Evolutionary conservation across 92 coral and sea anemone genomes (phyloP).

Genomic region (Zoanthus gigantus): DNA sequence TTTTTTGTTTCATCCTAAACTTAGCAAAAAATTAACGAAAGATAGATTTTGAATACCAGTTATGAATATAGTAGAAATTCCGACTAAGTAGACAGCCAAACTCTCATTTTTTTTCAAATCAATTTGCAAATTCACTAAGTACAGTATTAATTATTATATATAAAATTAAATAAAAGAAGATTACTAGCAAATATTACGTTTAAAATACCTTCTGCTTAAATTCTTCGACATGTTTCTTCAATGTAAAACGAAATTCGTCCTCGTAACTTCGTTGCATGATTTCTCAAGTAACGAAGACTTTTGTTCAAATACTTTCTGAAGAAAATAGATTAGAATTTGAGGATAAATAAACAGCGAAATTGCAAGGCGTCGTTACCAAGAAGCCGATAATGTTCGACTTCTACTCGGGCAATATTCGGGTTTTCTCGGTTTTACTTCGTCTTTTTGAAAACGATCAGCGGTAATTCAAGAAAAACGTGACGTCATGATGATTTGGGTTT

Average conservation of each 20-base stretch:
- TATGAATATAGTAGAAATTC: too few relatives aligned
- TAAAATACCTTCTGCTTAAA: conserved; percentile 83
- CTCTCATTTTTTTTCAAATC: background rate
- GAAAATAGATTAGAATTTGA: background rate
- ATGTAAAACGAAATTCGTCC: conserved; percentile 78
- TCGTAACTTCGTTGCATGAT: conserved; percentile 82
- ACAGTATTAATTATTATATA: background rate
- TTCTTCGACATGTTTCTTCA: conserved; percentile 82
- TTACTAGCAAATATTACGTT: background rate
- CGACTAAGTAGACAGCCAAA: background rate
- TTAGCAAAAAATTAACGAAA: too few relatives aligned
- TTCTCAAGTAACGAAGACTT: background rate
- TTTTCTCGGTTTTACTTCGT: background rate
- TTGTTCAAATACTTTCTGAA: background rate
- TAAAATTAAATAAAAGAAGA: background rate
- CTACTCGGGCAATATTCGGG: conserved; percentile 17
- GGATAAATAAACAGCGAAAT: conserved; percentile 22
- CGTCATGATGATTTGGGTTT: conserved; percentile 23
- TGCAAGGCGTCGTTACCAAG: conserved; percentile 23
- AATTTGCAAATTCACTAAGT: background rate
- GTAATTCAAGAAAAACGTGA: conserved; percentile 18
- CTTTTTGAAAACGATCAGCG: conserved; percentile 13
- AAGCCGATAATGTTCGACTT: background rate
- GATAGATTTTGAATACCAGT: too few relatives aligned
- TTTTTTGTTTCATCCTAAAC: too few relatives aligned